phyloP scores from a whole-genome alignment of 2,888 invertebrate species.

The Crocallis elinguaria region DNA sequence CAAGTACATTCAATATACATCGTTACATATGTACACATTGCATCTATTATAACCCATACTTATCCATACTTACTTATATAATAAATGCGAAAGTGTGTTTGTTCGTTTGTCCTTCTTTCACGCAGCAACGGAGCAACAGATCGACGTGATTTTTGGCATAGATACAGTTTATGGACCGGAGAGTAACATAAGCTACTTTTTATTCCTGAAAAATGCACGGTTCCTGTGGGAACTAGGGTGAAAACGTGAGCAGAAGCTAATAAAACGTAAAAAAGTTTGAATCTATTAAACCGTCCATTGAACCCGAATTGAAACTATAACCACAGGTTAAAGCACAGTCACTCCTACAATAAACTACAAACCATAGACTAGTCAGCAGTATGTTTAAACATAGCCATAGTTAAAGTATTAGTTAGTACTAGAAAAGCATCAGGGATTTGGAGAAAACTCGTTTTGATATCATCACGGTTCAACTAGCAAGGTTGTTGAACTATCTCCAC shows the following conservation, averaged over 20 bases:
- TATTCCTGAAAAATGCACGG: too few relatives aligned
- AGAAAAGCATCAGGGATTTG: constrained; percentile 33
- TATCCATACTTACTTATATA: too few relatives aligned
- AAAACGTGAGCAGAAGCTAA: too few relatives aligned
- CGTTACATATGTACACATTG: neutral
- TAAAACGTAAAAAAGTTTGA: constrained; percentile 2
- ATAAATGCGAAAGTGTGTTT: too few relatives aligned
- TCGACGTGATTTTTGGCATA: too few relatives aligned
- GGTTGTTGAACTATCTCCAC: constrained; percentile 37
- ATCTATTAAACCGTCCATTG: constrained; percentile 30
- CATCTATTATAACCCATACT: too few relatives aligned
- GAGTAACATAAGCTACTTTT: too few relatives aligned
- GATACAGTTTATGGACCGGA: too few relatives aligned
- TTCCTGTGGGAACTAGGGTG: too few relatives aligned
- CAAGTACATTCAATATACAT: too few relatives aligned
- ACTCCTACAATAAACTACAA: neutral
- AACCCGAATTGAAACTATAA: constrained; percentile 30
- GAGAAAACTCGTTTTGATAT: constrained; percentile 39
- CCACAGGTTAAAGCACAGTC: neutral
- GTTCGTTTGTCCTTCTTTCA: too few relatives aligned
- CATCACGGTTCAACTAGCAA: constrained; percentile 21
- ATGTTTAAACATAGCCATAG: constrained; percentile 2
- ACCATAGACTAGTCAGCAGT: neutral
- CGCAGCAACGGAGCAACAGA: too few relatives aligned
- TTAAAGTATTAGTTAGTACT: constrained; percentile 1